Evolutionary conservation across 2,888 invertebrate genomes (phyloP), one percentile per base, ranked within the genome.

Genomic region (Drosophila greeni): DNA sequence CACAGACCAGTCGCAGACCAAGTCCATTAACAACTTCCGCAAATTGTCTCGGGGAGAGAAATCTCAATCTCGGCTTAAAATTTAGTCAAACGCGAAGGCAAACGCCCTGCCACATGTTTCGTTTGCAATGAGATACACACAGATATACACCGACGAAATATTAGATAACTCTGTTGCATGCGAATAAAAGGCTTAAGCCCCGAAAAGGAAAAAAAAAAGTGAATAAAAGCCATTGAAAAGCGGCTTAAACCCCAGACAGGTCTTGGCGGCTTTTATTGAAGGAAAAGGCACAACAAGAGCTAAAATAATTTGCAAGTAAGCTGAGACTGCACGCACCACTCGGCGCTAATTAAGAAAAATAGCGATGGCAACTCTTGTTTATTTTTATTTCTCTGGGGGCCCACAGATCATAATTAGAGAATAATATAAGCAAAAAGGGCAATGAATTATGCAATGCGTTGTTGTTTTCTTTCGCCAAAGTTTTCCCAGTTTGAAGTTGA

Each of bases 31-130:
- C 71, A 80, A 66, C 73, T 80, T 82, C 78, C 78, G 83, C 72
- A 80, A 82, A 79, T 58, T 65, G 74, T 67, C 47, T 40, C 51
- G 42, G 48, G 42, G 48, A 37, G 55, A 61, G 55, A 61, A 52
- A 66, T 58, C 55, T 61, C 43, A 40, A 66, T 68, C 65, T 47
- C 68, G 66, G 75, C 82, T 75, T 77, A 56, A 77, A 77, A 75
- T 77, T 77, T 73, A 80, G 83, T 81, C 81, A 83, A 75, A 70
- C 78, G 83, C 83, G 82, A 83, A 80, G 79, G 79, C 72, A 61
- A 70, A 67, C 47, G 62, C 66, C 66, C 79, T 75, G 69, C 70
- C 72, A 67, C 58, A 66, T 74, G 75, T 74, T 76, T 76, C 67
- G 56, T 59, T 82, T 79, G 64, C 62, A 57, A 70, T 34, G 55